Base-by-base conservation (phyloP, 2,113 vertebrate genomes). In the Hypomesus transpacificus region DNA sequence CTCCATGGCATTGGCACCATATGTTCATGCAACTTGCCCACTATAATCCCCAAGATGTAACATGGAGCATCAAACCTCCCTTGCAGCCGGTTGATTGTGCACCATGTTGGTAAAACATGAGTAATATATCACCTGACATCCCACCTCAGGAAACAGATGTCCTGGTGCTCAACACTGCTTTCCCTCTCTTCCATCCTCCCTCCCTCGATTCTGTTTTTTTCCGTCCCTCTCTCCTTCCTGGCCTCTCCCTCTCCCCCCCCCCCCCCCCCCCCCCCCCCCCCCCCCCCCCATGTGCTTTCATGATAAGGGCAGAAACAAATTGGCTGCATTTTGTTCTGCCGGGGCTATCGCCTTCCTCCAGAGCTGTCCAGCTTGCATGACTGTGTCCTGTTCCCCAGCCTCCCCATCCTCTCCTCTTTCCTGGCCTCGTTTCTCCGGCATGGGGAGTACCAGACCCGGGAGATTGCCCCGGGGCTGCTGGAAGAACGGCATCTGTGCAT, bases 121-220 rank as follows among this genome's bases (percentile, higher is more conserved):
- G 52, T n/a, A 68, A 68, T 53, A 50, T 53, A 73, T 26, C 8
- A 66, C 26, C 39, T 14, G 57, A 34, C 22, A 61, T 51, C 24
- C 46, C 39, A 22, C 28, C 28, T 28, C 73, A 73, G 73, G 76
- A 75, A 78, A 67, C 80, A 82, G 66, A 75, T 75, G 70, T 59
- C 59, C 57, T 52, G 8, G 13, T 26, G 62, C 17, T 39, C 62
- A 64, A 64, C 31, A 20, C 24, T n/a, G 62, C 14, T 34, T 24
- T 63, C 14, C 17, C 66, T 53, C 22, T 68, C 24, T 34, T 26
- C 17, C 22, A 16, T 14, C 24, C 51, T 28, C 51, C 14, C 51
- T 56, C 66, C 16, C 54, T 11, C 66, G 17, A 4, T 63, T 50
- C 11, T 52, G 39, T 18, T 21, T 31, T 39, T 0, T 22, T 3